Conservation (phyloP, 2,113 vertebrate species). For the Cepphus grylle region DNA sequence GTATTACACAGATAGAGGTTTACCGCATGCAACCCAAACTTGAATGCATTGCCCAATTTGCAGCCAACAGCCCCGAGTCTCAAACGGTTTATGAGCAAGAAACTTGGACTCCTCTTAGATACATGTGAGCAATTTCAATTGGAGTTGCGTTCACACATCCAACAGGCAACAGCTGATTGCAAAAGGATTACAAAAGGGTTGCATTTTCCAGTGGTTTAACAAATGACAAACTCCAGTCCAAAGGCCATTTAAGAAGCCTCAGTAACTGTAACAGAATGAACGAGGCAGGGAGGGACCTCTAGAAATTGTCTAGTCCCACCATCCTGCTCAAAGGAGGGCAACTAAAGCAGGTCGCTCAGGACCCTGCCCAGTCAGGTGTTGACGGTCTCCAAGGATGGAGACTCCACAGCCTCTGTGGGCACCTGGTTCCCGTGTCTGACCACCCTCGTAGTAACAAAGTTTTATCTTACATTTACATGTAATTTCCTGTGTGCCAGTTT, state of each 20-base stretch:
- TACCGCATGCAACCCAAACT: not conserved
- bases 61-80: conserved; percentile 13
- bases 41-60: not conserved
- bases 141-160: not conserved
- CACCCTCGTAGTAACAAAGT: fast-evolving
- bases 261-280: not conserved
- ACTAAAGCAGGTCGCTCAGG: not conserved
- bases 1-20: conserved; percentile 9
- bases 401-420: not conserved
- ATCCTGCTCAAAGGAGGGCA: not conserved
- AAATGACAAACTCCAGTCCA: not conserved
- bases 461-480: not conserved
- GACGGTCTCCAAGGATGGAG: not conserved
- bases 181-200: not conserved
- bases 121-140: not conserved
- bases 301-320: not conserved
- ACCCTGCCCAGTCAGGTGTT: not conserved
- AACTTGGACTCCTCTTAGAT: not conserved
- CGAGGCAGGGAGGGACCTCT: not conserved
- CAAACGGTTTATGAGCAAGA: not conserved
- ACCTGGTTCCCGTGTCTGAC: not conserved
- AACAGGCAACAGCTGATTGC: not conserved
- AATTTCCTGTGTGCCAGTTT: not conserved
- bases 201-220: not conserved
- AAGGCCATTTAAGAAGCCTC: not conserved